phyloP scores from a whole-genome alignment of 2,888 invertebrate genomes.

The Agrochola lychnidis region DNA sequence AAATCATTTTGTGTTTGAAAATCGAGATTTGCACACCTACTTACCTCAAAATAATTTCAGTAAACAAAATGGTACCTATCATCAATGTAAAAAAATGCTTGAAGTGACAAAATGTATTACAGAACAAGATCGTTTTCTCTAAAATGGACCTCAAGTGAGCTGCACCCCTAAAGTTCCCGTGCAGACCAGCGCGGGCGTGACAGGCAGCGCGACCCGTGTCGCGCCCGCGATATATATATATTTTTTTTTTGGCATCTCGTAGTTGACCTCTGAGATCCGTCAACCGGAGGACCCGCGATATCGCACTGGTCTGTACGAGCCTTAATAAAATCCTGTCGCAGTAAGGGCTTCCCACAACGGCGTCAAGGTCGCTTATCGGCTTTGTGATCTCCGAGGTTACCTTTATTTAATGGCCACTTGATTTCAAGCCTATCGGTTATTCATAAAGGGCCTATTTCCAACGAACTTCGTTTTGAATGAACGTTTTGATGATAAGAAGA shows the following conservation, averaged over 20 bases:
- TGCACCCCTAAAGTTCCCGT: not conserved
- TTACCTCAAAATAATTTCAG: not conserved
- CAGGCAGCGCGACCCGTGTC: no score
- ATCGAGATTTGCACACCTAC: not conserved
- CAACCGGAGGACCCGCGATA: no score
- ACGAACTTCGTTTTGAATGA: slow-evolving; percentile 54
- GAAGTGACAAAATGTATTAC: not conserved
- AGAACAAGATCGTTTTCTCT: no score
- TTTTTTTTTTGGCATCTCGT: no score
- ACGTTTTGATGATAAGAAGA: slow-evolving; percentile 41
- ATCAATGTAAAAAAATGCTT: not conserved
- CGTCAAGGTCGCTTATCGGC: slow-evolving; percentile 65
- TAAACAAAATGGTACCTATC: not conserved
- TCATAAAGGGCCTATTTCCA: slow-evolving; percentile 60
- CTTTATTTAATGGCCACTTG: slow-evolving; percentile 73
- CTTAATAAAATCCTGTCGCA: slow-evolving; percentile 4
- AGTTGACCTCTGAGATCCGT: no score
- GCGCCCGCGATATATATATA: no score
- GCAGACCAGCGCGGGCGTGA: no score
- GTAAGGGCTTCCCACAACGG: slow-evolving; percentile 35
- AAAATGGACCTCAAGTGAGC: not conserved
- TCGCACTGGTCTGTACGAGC: no score
- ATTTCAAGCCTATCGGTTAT: slow-evolving; percentile 68
- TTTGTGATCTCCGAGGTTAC: slow-evolving; percentile 68
- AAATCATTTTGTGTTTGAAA: not conserved